Evolutionary conservation across 2,888 invertebrate species (phyloP), one percentile per base, ranked within the genome.

Genomic region (Drosophila incognita): DNA sequence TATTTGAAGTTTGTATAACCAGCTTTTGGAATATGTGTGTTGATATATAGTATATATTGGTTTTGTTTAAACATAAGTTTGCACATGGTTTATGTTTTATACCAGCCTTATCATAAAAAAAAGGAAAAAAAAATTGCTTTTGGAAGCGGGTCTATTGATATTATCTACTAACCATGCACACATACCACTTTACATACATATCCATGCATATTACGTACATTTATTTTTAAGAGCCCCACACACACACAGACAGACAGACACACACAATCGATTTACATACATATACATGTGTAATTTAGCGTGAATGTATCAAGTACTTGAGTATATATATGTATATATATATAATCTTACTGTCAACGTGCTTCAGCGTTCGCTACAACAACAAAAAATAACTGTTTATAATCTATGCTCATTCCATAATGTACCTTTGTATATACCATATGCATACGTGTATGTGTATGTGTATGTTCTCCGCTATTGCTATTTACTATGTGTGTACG

Each of bases 341-440:
- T 27, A 27, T 27, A 27, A 5, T n/a, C 24, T 18, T 42, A 29
- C 21, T 62, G n/a, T 74, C 78, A 51, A 46, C 49, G 63, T 74
- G 79, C 80, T 74, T 76, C 75, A 79, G 80, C 80, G 80, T 79
- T 76, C 42, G 75, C 75, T 64, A 59, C 57, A 49, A 51, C 18
- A 38, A 13, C 27, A 29, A 38, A 27, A n/a, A n/a, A n/a, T 2
- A 36, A 54, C n/a, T 38, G 40, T 33, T 49, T 18, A 38, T 56
- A 27, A 31, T 52, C 70, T 51, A 57, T 57, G 42, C 40, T 40
- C 51, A 68, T 68, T 42, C 13, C 69, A 31, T 66, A 33, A 40
- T 35, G 33, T 52, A 42, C 8, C 8, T 24, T 24, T 15, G 27
- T 46, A 46, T 57, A 24, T 21, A 42, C 51, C 18, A 56, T 38